phyloP scores from a whole-genome alignment of 2,888 invertebrate genomes.

The Pammene fasciana region DNA sequence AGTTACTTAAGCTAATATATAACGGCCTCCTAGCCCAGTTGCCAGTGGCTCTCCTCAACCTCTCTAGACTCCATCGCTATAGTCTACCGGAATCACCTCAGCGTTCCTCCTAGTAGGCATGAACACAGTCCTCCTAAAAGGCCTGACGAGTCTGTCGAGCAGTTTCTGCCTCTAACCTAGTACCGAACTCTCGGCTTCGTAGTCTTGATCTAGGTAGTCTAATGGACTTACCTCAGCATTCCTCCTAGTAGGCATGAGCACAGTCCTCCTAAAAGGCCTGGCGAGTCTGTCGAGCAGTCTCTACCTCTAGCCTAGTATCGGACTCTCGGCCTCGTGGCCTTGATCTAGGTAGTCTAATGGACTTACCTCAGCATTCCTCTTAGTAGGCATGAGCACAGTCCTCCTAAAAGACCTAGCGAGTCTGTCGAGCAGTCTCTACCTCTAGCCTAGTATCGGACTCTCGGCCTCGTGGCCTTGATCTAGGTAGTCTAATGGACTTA shows the following conservation, averaged over 20 bases:
- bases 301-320: too few relatives aligned
- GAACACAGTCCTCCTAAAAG: constrained; percentile 51
- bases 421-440: constrained; percentile 64
- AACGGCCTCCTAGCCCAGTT: too few relatives aligned
- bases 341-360: too few relatives aligned
- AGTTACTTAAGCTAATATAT: too few relatives aligned
- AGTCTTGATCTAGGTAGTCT: too few relatives aligned
- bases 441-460: constrained; percentile 52
- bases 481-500: constrained; percentile 36
- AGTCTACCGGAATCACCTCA: constrained; percentile 55
- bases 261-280: constrained; percentile 52
- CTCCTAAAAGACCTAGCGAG: constrained; percentile 58
- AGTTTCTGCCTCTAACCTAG: too few relatives aligned
- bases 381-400: constrained; percentile 48
- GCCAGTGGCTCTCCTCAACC: too few relatives aligned
- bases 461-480: constrained; percentile 44
- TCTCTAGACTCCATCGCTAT: too few relatives aligned
- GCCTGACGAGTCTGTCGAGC: constrained; percentile 62
- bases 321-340: too few relatives aligned
- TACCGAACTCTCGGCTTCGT: too few relatives aligned
- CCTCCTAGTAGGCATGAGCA: constrained; percentile 50
- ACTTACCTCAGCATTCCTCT: constrained; percentile 58
- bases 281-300: constrained; percentile 65
- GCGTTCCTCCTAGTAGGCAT: constrained; percentile 53
- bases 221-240: constrained; percentile 57